A percentile compares a stretch with the other conserved stretches of the same genome.
Conservation (phyloP, 2,113 vertebrate genomes). For the Pholis gunnellus region DNA sequence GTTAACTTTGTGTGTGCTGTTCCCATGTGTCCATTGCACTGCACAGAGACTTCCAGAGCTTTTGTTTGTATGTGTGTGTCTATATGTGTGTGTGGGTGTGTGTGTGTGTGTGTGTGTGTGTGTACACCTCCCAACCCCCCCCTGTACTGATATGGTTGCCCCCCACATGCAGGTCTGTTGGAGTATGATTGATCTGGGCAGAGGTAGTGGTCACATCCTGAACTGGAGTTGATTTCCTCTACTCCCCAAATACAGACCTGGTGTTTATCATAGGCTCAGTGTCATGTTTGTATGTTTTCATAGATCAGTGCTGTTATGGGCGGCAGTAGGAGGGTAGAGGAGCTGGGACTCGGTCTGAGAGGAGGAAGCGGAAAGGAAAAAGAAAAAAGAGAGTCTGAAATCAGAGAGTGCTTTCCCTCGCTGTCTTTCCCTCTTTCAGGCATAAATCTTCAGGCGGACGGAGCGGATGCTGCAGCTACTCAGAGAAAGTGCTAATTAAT, state of each 20-base stretch:
- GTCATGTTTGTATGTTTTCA: constrained; percentile 86
- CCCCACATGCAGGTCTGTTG: constrained; percentile 72
- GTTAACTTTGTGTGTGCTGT: constrained; percentile 66
- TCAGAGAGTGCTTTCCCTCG: constrained; percentile 66
- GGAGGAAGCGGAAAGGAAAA: constrained; percentile 54
- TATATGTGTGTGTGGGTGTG: constrained; percentile 22
- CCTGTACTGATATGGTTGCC: constrained; percentile 65
- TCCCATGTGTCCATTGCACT: constrained; percentile 54
- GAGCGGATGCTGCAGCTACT: constrained; percentile 77
- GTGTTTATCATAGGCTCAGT: constrained; percentile 84
- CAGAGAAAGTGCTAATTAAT: constrained; percentile 81
- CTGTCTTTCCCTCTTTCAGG: constrained; percentile 56
- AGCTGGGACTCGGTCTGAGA: constrained; percentile 64
- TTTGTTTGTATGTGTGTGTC: constrained; percentile 68
- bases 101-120: constrained; percentile 28
- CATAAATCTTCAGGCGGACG: constrained; percentile 77
- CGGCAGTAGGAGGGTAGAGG: constrained; percentile 48
- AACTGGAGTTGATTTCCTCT: constrained; percentile 85
- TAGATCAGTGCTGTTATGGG: constrained; percentile 77
- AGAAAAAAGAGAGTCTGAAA: constrained; percentile 69
- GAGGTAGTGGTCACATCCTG: constrained; percentile 86
- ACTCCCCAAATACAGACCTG: constrained; percentile 81
- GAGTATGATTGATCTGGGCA: constrained; percentile 86
- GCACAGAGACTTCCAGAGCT: constrained; percentile 50
- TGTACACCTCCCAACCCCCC: constrained; percentile 24